Evolutionary conservation across 2,113 vertebrate species (phyloP), one percentile per base, ranked within the genome.

Genomic region (Trematocara macrostoma): DNA sequence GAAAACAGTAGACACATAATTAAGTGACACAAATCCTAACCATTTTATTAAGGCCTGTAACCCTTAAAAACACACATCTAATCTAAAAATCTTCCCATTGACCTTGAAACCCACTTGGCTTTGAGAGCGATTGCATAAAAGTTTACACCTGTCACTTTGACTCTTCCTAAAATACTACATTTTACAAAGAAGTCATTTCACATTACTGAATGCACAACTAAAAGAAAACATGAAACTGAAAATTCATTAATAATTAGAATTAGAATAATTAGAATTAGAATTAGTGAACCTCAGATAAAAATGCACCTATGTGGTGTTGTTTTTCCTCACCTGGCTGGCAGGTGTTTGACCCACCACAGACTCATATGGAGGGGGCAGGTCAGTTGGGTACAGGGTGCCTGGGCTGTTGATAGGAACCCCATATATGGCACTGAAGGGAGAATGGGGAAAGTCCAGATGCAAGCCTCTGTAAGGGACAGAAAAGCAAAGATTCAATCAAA

Each of bases 291-390:
- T 56, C 20, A 26, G 34, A 56, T 42, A 23, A 45, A 57, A 80
- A 18, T 42, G 35, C 26, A 56, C 20, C 34, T 18, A 59, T 80
- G 31, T n/a, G 16, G 11, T 71, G 11, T 3, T 61, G 8, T 26
- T 45, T 55, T 40, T 40, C 23, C 96, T 97, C 95, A 99, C 99
- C 97, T 98, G 98, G 78, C 96, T 97, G 88, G 97, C 94, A 1
- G 97, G 96, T 0, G 94, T 95, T 38, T 97, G 97, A 14, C 98
- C 97, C 84, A 99, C 96, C 79, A 99, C 97, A 3, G 97, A 97
- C 94, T 99, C 99, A 2, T 99, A 99, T 0, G 99, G 98, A 8
- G 99, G 98, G 0, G 99, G 99, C 31, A 99, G 96, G 92, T 99
- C 99, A 1, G 97, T 89, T 1, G 99, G 98, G 88, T 98, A 99